Percentiles rank a stretch among this genome's conserved stretches.
phyloP scores from a whole-genome alignment of 2,797 vertebrate species.

The Coluber constrictor region DNA sequence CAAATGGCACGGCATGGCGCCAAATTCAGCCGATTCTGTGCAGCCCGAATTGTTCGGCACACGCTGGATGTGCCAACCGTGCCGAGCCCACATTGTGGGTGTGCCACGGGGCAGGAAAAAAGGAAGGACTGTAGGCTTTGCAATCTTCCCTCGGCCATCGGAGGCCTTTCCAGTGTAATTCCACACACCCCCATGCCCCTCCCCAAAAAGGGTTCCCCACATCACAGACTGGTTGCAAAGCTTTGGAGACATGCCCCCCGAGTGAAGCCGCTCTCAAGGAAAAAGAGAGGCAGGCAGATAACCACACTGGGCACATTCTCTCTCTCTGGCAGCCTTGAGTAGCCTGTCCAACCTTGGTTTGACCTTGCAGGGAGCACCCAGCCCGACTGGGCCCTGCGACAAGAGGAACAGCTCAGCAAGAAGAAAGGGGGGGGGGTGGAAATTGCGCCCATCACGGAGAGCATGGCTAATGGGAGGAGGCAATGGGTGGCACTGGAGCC shows the following conservation, averaged over 20 bases:
- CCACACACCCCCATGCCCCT: background rate
- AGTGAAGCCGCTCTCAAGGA: background rate
- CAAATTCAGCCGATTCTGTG: background rate
- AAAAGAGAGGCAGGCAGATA: too few species aligned
- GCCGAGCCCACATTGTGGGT: background rate
- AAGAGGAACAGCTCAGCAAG: background rate
- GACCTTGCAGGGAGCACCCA: conserved; percentile 25
- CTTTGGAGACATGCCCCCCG: background rate
- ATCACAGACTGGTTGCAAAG: background rate
- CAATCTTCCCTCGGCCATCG: background rate
- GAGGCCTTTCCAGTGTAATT: background rate
- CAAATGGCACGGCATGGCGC: background rate
- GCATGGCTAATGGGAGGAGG: background rate
- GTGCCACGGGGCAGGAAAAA: fast-evolving
- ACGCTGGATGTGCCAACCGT: background rate
- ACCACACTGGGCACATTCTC: background rate
- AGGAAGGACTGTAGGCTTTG: background rate
- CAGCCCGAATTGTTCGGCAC: background rate
- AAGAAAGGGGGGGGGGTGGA: too few species aligned
- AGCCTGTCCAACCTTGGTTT: conserved; percentile 1
- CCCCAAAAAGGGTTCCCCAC: too few species aligned
- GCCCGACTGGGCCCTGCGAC: conserved; percentile 7
- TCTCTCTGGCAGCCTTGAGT: background rate
- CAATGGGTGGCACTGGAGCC: background rate
- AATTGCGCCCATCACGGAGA: background rate